These are phyloP conservation scores for Sterrhoptilus dennistouni DNA, from an alignment of 2,113 vertebrate species.

Conservation along the genomic window DNA sequence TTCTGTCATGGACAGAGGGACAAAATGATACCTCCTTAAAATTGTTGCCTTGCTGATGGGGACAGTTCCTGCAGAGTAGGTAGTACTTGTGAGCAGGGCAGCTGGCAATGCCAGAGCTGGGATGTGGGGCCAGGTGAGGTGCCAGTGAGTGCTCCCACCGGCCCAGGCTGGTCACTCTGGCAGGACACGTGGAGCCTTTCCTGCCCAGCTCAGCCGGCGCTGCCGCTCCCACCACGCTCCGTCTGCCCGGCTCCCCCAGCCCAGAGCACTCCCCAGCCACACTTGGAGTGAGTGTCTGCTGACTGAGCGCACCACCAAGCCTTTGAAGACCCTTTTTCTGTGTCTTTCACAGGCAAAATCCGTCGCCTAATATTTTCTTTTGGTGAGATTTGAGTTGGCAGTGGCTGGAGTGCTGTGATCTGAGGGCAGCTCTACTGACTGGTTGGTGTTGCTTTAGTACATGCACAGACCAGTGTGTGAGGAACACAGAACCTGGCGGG, in stretches of 20 bases:
- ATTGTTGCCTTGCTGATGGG: rapidly evolving
- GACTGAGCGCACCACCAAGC: background rate
- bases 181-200: rapidly evolving
- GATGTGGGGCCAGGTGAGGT: rapidly evolving
- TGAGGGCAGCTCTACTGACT: background rate
- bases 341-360: background rate
- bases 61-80: background rate
- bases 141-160: background rate
- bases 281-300: background rate
- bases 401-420: background rate
- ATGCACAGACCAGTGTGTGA: background rate
- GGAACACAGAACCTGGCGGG: background rate
- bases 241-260: background rate
- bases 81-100: background rate
- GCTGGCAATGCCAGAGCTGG: background rate
- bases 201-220: rapidly evolving
- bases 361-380: rapidly evolving
- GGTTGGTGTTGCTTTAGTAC: background rate
- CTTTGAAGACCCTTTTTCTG: background rate
- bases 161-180: rapidly evolving
- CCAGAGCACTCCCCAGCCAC: background rate
- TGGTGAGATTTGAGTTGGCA: constrained; percentile 3
- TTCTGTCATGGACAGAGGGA: background rate
- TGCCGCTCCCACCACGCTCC: rapidly evolving
- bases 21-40: background rate